A percentile compares a stretch with the other conserved stretches of the same genome.
These are phyloP conservation scores for Cheilosia pagana DNA, from an alignment of 2,888 invertebrate species.

Conservation along the genomic window DNA sequence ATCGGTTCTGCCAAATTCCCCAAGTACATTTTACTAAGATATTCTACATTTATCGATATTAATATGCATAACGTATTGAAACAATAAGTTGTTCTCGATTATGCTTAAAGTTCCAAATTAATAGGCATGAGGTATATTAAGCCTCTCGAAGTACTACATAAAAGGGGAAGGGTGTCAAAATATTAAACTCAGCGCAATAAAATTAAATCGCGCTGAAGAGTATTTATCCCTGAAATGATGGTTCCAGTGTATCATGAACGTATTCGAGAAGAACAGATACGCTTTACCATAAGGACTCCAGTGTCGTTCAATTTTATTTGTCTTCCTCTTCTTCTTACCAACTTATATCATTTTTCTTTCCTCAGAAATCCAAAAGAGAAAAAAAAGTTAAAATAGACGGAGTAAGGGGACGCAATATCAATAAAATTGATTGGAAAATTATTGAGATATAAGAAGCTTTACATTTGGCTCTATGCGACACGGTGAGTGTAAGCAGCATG, in stretches of 20 bases:
- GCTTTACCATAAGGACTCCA: slow-evolving; percentile 35
- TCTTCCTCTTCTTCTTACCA: slow-evolving; percentile 35
- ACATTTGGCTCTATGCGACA: slow-evolving; percentile 47
- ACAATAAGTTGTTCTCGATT: background rate
- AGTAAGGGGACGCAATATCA: slow-evolving; percentile 58
- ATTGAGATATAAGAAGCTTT: slow-evolving; percentile 63
- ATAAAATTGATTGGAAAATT: slow-evolving; percentile 68
- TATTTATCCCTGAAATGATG: slow-evolving; percentile 33
- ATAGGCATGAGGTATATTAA: background rate
- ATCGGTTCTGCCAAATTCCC: no score
- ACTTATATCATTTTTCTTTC: slow-evolving; percentile 48
- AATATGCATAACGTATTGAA: background rate
- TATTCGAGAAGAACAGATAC: slow-evolving; percentile 27
- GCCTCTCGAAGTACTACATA: background rate
- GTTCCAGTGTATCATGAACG: slow-evolving; percentile 32
- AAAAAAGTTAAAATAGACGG: slow-evolving; percentile 47
- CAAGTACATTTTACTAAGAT: no score
- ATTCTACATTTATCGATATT: no score
- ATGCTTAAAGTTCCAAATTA: background rate
- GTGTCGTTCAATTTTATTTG: slow-evolving; percentile 58
- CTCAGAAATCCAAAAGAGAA: slow-evolving; percentile 22
- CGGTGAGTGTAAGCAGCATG: slow-evolving; percentile 23
- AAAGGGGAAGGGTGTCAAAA: slow-evolving; percentile 1
- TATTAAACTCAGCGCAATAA: slow-evolving; percentile 21
- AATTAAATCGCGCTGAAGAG: slow-evolving; percentile 34